Conservation (phyloP, 2,888 invertebrate genomes). For the Spilosoma lubricipeda region DNA sequence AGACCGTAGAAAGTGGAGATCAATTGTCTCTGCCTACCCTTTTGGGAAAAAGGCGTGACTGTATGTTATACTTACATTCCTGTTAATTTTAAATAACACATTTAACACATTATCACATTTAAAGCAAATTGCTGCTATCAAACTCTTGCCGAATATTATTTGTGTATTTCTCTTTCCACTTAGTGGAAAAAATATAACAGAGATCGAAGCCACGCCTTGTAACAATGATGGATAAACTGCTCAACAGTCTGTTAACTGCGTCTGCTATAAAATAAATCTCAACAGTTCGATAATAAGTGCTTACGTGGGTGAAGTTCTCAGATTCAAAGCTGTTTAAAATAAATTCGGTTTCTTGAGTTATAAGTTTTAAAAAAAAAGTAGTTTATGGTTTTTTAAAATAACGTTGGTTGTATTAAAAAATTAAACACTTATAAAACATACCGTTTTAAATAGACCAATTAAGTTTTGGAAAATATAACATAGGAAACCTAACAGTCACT, state of each 20-base stretch:
- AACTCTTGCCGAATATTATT: not conserved
- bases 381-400: not conserved
- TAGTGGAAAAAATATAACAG: slow-evolving; percentile 10
- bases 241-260: slow-evolving; percentile 21
- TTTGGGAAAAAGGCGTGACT: no score
- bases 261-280: slow-evolving; percentile 28
- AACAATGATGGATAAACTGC: slow-evolving; percentile 28
- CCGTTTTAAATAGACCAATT: no score
- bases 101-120: not conserved
- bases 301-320: slow-evolving; percentile 5
- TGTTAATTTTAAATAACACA: not conserved
- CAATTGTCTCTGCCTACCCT: no score
- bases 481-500: not conserved
- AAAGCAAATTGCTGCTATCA: not conserved
- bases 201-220: slow-evolving; percentile 26
- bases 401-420: not conserved
- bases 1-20: no score
- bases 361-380: not conserved
- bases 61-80: no score
- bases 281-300: slow-evolving; percentile 11
- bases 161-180: slow-evolving; percentile 2
- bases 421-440: not conserved
- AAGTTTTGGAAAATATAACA: not conserved
- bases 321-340: slow-evolving; percentile 4
- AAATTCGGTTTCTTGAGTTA: not conserved